These are phyloP conservation scores for Bugula neritina DNA, from an alignment of 2,888 invertebrate species.

Conservation along the genomic window DNA sequence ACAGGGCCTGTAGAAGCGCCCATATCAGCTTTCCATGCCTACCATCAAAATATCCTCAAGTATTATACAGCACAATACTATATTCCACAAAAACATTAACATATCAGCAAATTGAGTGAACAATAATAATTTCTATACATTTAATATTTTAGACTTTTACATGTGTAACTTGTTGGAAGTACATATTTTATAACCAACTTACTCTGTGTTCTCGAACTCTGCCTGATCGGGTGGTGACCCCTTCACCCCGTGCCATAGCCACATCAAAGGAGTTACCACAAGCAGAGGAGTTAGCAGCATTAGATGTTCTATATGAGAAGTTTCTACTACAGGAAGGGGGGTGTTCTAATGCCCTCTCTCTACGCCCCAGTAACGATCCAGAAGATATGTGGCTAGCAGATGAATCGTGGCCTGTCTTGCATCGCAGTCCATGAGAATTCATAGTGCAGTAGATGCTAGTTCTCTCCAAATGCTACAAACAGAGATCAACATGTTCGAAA, in stretches of 20 bases:
- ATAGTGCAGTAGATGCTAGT: no score
- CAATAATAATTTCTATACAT: no score
- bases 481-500: no score
- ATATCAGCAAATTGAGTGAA: no score
- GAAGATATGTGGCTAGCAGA: background rate
- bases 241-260: conserved; percentile 10
- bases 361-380: background rate
- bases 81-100: no score
- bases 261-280: conserved; percentile 13
- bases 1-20: background rate
- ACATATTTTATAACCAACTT: no score
- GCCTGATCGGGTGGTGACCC: conserved; percentile 1
- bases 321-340: background rate
- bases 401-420: background rate
- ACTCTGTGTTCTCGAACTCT: background rate
- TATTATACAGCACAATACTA: no score
- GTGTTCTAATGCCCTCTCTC: background rate
- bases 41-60: background rate
- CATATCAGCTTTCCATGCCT: conserved; percentile 1
- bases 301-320: background rate
- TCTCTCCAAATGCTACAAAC: no score
- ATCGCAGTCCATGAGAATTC: background rate
- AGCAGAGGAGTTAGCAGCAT: background rate
- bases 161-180: no score
- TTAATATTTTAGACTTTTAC: no score